A percentile compares a stretch with the other conserved stretches of the same genome.
These are phyloP conservation scores for Ectemnius lituratus DNA, from an alignment of 2,888 invertebrate genomes.

Conservation along the genomic window DNA sequence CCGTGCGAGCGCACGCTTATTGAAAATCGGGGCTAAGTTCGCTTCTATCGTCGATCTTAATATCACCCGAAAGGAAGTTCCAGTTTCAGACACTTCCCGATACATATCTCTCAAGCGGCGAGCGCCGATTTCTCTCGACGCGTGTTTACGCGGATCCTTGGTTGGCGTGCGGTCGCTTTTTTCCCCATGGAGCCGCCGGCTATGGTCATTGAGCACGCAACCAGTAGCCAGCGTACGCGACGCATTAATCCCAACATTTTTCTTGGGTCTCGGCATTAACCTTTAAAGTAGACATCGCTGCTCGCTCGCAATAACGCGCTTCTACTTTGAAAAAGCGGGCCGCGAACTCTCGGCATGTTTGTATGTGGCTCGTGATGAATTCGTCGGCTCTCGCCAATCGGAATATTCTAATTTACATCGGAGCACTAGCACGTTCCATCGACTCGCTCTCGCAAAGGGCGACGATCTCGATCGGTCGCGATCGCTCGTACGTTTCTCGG, in stretches of 20 bases:
- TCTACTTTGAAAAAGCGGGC: not conserved
- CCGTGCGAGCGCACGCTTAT: too few species aligned
- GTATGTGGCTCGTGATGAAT: not conserved
- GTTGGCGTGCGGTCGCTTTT: conserved; percentile 37
- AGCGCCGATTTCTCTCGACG: conserved; percentile 48
- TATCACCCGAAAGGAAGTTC: conserved; percentile 11
- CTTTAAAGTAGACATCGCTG: conserved; percentile 56
- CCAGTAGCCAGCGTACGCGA: conserved; percentile 63
- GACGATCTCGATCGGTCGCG: conserved; percentile 2
- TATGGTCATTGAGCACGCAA: conserved; percentile 64
- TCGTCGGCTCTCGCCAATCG: not conserved
- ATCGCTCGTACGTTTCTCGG: not conserved
- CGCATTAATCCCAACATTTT: conserved; percentile 64
- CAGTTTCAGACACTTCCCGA: conserved; percentile 39
- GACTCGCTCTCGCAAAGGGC: not conserved
- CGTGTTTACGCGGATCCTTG: conserved; percentile 44
- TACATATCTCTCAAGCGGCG: conserved; percentile 7
- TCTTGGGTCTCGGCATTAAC: conserved; percentile 58
- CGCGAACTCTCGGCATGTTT: conserved; percentile 41
- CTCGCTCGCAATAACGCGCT: conserved; percentile 55
- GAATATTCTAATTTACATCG: not conserved
- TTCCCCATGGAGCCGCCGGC: conserved; percentile 31
- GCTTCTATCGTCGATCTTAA: not conserved
- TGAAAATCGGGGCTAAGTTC: not conserved
- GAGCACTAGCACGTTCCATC: not conserved